phyloP scores from a whole-genome alignment of 2,113 vertebrate species.

The Xenus cinereus region DNA sequence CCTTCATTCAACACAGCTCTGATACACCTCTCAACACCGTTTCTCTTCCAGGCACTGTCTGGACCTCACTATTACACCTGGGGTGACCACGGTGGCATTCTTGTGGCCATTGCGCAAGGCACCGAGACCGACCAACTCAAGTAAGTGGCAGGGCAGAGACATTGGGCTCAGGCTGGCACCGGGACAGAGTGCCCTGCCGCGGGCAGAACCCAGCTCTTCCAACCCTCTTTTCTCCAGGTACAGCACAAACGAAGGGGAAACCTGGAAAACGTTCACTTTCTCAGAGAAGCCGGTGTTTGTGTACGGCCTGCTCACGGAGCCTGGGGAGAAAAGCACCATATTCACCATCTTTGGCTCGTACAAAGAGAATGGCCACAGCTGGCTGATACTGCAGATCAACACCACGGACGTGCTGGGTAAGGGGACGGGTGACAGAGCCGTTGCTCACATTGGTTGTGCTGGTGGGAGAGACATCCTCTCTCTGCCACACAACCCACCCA shows the following conservation, averaged over 20 bases:
- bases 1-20: not conserved
- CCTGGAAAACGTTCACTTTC: slow-evolving; percentile 89
- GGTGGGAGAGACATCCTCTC: not conserved
- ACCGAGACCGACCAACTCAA: slow-evolving; percentile 88
- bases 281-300: slow-evolving; percentile 86
- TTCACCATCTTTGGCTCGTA: slow-evolving; percentile 98
- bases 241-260: slow-evolving; percentile 97
- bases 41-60: slow-evolving; percentile 83
- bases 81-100: slow-evolving; percentile 95
- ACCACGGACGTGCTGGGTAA: slow-evolving; percentile 88
- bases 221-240: slow-evolving; percentile 70
- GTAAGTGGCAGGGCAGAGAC: slow-evolving; percentile 71
- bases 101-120: slow-evolving; percentile 91
- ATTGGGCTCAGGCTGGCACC: rapidly evolving
- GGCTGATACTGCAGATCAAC: slow-evolving; percentile 98
- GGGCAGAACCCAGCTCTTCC: not conserved
- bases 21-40: not conserved
- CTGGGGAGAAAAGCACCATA: slow-evolving; percentile 93
- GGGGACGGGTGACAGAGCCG: not conserved
- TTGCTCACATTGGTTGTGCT: not conserved
- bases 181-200: not conserved
- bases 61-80: slow-evolving; percentile 96
- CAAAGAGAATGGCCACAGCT: slow-evolving; percentile 92
- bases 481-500: not conserved
- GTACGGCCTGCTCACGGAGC: slow-evolving; percentile 94